phyloP scores from a whole-genome alignment of 2,888 invertebrate species.

The Clistopyga incitator region DNA sequence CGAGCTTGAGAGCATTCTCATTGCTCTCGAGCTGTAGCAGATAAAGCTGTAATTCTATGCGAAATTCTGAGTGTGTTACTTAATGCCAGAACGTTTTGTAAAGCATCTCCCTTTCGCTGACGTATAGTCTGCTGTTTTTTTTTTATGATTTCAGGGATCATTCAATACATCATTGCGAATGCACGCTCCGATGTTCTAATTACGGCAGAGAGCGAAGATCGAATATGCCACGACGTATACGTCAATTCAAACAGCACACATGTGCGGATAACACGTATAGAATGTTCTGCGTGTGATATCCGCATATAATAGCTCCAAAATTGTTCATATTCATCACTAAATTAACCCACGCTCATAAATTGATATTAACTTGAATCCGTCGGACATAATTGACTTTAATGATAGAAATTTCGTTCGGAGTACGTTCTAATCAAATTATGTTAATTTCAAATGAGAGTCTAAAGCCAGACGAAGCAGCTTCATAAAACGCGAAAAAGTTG shows the following conservation, averaged over 20 bases:
- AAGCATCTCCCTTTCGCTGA: conserved; percentile 42
- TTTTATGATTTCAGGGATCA: conserved; percentile 27
- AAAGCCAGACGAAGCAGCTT: not conserved
- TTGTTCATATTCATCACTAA: too few species aligned
- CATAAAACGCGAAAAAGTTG: not conserved
- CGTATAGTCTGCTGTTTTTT: conserved; percentile 51
- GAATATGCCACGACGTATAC: not conserved
- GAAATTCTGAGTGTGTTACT: conserved; percentile 12
- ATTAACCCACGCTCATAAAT: too few species aligned
- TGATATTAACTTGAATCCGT: too few species aligned
- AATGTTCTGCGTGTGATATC: not conserved
- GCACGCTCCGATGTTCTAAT: not conserved
- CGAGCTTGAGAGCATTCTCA: conserved; percentile 22
- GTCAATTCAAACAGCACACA: not conserved
- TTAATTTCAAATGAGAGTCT: not conserved
- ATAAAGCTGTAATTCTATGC: not conserved
- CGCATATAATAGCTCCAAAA: too few species aligned
- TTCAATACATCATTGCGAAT: conserved; percentile 26
- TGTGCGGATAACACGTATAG: too few species aligned
- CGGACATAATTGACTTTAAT: not conserved
- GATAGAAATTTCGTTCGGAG: not conserved
- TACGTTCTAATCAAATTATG: not conserved
- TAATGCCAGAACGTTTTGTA: not conserved
- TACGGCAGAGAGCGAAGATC: not conserved
- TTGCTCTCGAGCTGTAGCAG: conserved; percentile 15